These are phyloP conservation scores for Monarcha castaneiventris DNA, from an alignment of 2,113 vertebrate genomes.

Conservation along the genomic window DNA sequence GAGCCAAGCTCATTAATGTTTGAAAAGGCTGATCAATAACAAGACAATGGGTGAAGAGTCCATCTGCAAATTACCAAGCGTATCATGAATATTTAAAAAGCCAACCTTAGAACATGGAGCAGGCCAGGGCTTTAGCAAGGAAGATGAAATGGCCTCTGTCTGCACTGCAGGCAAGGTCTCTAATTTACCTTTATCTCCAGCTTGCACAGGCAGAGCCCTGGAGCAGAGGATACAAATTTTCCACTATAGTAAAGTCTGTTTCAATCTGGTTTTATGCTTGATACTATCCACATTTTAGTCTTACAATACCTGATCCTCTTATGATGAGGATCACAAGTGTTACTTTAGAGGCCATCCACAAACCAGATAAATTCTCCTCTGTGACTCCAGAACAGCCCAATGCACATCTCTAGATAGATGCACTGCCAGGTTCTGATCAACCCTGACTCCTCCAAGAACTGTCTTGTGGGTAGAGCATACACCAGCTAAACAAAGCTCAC, in stretches of 20 bases:
- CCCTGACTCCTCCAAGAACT: not conserved
- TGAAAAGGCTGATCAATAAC: slow-evolving; percentile 76
- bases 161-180: not conserved
- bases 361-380: not conserved
- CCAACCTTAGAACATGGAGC: slow-evolving; percentile 23
- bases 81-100: slow-evolving; percentile 77
- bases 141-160: not conserved
- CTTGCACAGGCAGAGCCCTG: not conserved
- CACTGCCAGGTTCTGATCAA: not conserved
- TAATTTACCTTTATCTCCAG: not conserved
- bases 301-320: not conserved
- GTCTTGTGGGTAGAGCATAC: rapidly evolving
- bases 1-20: slow-evolving; percentile 76
- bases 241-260: not conserved
- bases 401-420: not conserved
- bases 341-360: not conserved
- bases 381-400: not conserved
- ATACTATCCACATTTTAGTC: not conserved
- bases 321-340: not conserved
- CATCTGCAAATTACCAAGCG: slow-evolving; percentile 74
- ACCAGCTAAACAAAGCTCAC: not conserved
- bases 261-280: not conserved
- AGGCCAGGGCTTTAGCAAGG: slow-evolving; percentile 1
- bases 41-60: slow-evolving; percentile 69
- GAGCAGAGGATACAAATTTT: not conserved